Evolutionary conservation across 2,113 vertebrate species (phyloP).

Genomic region (Apus apus): DNA sequence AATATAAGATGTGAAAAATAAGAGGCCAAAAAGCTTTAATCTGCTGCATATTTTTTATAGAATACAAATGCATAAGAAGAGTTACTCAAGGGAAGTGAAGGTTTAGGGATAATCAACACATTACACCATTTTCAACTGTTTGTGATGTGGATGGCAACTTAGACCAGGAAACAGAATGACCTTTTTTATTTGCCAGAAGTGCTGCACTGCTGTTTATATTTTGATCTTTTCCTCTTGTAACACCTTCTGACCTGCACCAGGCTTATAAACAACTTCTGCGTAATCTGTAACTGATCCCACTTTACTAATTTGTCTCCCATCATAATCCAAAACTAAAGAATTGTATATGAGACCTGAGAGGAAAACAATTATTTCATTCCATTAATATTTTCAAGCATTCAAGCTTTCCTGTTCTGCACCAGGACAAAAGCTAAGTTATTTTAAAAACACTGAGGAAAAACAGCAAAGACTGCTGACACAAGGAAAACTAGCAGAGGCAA

Average conservation of each 20-base stretch:
- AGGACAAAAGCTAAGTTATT: constrained; percentile 32
- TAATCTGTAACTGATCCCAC: constrained; percentile 40
- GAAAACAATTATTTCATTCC: constrained; percentile 54
- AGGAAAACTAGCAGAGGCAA: constrained; percentile 1
- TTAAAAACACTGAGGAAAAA: constrained; percentile 40
- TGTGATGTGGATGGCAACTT: constrained; percentile 22
- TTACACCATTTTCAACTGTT: constrained; percentile 40
- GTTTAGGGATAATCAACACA: constrained; percentile 14
- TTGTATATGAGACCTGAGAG: neutral
- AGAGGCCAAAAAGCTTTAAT: neutral
- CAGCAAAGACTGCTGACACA: constrained; percentile 19
- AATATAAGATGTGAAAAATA: neutral
- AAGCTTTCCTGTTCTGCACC: constrained; percentile 42
- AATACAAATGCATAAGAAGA: neutral
- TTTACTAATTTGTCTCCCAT: constrained; percentile 31
- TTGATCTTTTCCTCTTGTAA: constrained; percentile 67
- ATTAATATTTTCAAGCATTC: constrained; percentile 27
- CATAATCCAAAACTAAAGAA: neutral
- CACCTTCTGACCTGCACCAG: constrained; percentile 58
- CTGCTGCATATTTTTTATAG: neutral
- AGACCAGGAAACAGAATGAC: constrained; percentile 65
- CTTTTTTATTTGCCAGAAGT: constrained; percentile 67
- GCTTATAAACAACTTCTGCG: constrained; percentile 64
- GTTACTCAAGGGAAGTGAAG: constrained; percentile 26
- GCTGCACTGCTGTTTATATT: constrained; percentile 59